phyloP scores from a whole-genome alignment of 2,113 vertebrate genomes.

The Tragelaphus scriptus region DNA sequence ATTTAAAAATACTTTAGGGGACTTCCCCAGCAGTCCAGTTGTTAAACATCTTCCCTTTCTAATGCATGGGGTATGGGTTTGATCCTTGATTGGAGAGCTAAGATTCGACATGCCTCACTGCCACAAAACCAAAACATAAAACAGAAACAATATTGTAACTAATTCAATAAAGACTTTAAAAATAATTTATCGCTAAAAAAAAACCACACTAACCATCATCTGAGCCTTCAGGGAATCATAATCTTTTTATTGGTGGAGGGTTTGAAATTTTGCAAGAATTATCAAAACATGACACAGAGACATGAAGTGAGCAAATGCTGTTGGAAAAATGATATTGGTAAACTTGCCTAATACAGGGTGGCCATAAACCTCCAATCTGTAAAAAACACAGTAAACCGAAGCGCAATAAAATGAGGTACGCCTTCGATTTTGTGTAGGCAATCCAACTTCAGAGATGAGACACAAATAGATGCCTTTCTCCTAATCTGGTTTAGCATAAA shows the following conservation, averaged over 20 bases:
- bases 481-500: neutral
- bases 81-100: neutral
- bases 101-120: neutral
- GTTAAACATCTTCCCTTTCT: neutral
- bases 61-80: neutral
- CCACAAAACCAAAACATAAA: neutral
- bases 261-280: neutral
- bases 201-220: neutral
- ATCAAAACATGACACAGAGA: neutral
- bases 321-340: neutral
- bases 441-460: neutral
- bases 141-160: neutral
- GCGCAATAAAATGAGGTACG: neutral
- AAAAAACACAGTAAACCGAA: neutral
- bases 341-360: neutral
- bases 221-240: neutral
- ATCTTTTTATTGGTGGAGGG: neutral
- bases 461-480: neutral
- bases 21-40: neutral
- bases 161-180: neutral
- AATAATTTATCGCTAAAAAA: neutral
- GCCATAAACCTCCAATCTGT: neutral
- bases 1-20: neutral
- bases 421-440: neutral
- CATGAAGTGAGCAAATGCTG: neutral